A percentile compares a stretch with the other conserved stretches of the same genome.
Conservation (phyloP, 92 coral and sea anemone species). For the Zoanthus gigantus region DNA sequence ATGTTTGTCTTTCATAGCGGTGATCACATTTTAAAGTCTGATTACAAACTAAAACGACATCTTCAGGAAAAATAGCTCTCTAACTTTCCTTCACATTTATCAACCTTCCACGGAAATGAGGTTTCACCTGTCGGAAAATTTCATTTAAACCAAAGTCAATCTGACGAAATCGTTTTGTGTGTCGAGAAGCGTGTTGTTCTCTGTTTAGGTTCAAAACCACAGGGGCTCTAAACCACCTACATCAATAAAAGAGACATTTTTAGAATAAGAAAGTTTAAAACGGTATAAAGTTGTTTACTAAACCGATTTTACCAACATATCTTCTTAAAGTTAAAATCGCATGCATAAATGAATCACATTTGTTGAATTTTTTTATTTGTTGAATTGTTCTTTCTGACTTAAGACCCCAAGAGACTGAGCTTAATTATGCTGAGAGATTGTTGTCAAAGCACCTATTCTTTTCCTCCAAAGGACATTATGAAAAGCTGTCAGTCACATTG, state of each 20-base stretch:
- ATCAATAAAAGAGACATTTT: not conserved
- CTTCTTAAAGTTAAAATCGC: not conserved
- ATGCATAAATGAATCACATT: not conserved
- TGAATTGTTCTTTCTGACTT: not conserved
- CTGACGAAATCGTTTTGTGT: slow-evolving; percentile 23
- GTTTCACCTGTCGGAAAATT: slow-evolving; percentile 33
- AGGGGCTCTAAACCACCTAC: not conserved
- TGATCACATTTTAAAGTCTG: not conserved
- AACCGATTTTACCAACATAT: not conserved
- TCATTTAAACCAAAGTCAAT: slow-evolving; percentile 5
- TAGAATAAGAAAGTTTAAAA: not conserved
- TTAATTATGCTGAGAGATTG: not conserved
- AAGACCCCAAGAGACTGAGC: not conserved
- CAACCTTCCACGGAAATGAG: slow-evolving; percentile 34
- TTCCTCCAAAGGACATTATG: slow-evolving; percentile 22
- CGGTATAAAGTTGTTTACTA: not conserved
- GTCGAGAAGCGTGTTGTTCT: not conserved
- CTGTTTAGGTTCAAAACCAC: slow-evolving; percentile 19
- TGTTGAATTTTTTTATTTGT: not conserved
- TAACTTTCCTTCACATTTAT: slow-evolving; percentile 24
- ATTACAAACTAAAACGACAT: slow-evolving; percentile 1
- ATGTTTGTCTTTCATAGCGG: not conserved
- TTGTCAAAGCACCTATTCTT: not conserved
- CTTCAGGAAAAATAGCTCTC: not conserved
- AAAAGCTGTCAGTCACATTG: slow-evolving; percentile 37